Conservation (phyloP, 2,888 invertebrate genomes). For the Diachrysia chrysitis region DNA sequence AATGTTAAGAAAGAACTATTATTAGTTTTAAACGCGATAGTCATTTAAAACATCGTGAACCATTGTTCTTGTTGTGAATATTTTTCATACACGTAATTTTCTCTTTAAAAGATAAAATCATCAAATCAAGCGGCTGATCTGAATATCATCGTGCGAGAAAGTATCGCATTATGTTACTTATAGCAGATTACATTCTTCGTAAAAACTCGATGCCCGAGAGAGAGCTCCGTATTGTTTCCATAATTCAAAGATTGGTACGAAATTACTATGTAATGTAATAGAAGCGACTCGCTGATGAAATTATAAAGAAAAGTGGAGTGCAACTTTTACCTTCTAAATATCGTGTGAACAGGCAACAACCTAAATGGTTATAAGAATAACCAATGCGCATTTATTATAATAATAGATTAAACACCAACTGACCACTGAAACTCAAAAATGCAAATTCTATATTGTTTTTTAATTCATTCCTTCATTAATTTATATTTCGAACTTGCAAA, state of each 20-base stretch:
- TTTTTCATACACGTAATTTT: constrained; percentile 40
- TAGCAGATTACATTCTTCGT: constrained; percentile 61
- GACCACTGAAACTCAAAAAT: background rate
- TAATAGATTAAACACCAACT: background rate
- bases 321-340: constrained; percentile 11
- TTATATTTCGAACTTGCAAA: background rate
- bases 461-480: background rate
- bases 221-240: constrained; percentile 57
- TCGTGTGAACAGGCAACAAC: too few species aligned
- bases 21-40: background rate
- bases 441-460: background rate
- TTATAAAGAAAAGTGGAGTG: constrained; percentile 30
- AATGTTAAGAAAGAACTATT: too few species aligned
- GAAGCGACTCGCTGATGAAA: constrained; percentile 36
- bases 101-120: constrained; percentile 53
- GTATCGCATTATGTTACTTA: constrained; percentile 68
- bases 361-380: background rate
- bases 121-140: constrained; percentile 64
- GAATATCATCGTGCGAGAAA: constrained; percentile 72
- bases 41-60: constrained; percentile 12
- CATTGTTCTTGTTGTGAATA: constrained; percentile 47
- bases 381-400: background rate
- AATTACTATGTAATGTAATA: constrained; percentile 43
- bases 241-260: constrained; percentile 34
- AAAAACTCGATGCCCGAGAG: constrained; percentile 55